phyloP scores from a whole-genome alignment of 2,888 invertebrate genomes.

The Coecobrya sp. region DNA sequence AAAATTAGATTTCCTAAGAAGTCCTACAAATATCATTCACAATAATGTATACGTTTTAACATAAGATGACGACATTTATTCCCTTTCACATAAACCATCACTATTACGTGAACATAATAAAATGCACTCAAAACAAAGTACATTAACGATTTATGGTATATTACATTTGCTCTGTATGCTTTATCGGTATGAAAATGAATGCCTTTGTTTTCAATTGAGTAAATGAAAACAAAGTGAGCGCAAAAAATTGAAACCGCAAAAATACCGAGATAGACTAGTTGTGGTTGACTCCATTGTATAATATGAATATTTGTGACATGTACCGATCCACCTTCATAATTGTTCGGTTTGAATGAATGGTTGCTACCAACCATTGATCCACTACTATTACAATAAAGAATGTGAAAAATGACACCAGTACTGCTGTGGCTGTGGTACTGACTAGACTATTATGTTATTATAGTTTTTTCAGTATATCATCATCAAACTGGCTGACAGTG shows the following conservation, averaged over 20 bases:
- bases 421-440: not conserved
- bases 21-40: slow-evolving; percentile 14
- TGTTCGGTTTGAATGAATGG: not conserved
- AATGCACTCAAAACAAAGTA: not conserved
- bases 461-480: slow-evolving; percentile 42
- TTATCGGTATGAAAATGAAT: not conserved
- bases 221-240: slow-evolving; percentile 16
- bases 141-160: slow-evolving; percentile 8
- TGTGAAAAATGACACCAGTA: not conserved
- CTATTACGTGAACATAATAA: not conserved
- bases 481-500: slow-evolving; percentile 40
- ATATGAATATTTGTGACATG: not conserved
- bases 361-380: not conserved
- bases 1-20: slow-evolving; percentile 64
- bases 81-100: not conserved
- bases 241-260: slow-evolving; percentile 35
- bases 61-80: slow-evolving; percentile 28
- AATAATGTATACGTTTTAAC: not conserved
- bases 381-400: not conserved
- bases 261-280: not conserved
- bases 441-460: not conserved
- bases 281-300: not conserved
- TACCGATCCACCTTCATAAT: not conserved
- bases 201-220: not conserved
- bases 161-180: not conserved